Evolutionary conservation across 2,888 invertebrate genomes (phyloP), one percentile per base, ranked within the genome.

Genomic region (Acrobasis repandana): DNA sequence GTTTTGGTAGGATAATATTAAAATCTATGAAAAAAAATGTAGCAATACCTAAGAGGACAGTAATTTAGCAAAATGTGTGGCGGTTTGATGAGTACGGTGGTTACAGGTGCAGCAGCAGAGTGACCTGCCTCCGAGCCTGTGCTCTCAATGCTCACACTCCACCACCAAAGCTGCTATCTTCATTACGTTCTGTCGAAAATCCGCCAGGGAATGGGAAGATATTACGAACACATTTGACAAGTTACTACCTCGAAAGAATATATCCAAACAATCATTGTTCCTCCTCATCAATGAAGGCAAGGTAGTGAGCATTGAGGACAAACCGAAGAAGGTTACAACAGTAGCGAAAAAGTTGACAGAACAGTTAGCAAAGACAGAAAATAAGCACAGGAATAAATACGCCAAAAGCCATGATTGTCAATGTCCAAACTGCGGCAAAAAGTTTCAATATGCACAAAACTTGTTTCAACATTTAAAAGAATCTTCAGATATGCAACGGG

Each of bases 71-170:
- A 46, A 62, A 20, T 69, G 72, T 76, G 75, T 85, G 88, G 84
- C 82, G 76, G 70, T 76, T 85, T 90, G 84, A 91, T 73, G 75
- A 72, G 79, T 79, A 61, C 73, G 76, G 79, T 90, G 85, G 83
- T 90, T 90, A 76, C 90, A 90, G 91, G 85, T 90, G 75, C 74
- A 38, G 73, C 64, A 73, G 68, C 82, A 83, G 36, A 83, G 77
- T 56, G 82, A 76, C 67, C 79, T 90, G 72, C 90, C 91, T 5
- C 63, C 76, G n/a, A 82, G 82, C 61, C 76, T 90, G 59, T 90
- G 90, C 76, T 66, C 79, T 10, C 16, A 70, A 57, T 91, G 90
- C 77, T 81, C 77, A 20, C 62, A 70, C 46, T 77, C 83, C 5
- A 82, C 83, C 18, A 63, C 81, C 58, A 76, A 78, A 49, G 87